Evolutionary conservation across 2,113 vertebrate species (phyloP).

Genomic region (Oreochromis niloticus): DNA sequence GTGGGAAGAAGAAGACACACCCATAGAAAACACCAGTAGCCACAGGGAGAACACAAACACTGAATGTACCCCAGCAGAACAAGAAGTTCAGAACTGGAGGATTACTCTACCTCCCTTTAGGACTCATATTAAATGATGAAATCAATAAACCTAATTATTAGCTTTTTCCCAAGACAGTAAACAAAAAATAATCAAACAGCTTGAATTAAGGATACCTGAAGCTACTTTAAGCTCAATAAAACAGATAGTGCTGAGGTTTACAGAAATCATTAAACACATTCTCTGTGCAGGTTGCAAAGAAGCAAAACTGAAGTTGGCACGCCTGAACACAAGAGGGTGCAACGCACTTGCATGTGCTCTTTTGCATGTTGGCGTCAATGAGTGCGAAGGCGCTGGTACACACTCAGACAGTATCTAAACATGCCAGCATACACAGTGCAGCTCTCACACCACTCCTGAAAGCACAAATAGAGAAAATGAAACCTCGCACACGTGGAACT

Average conservation of each 20-base stretch:
- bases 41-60: neutral
- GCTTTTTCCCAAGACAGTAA: neutral
- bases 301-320: neutral
- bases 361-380: neutral
- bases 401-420: neutral
- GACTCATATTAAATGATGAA: neutral
- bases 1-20: neutral
- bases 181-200: neutral
- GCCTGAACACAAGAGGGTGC: constrained; percentile 34
- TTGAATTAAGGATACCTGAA: neutral
- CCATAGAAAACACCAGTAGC: neutral
- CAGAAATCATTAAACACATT: neutral
- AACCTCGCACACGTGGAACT: neutral
- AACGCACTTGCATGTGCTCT: neutral
- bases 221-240: neutral
- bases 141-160: neutral
- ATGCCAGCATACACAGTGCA: neutral
- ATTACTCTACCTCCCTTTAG: neutral
- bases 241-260: neutral
- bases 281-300: neutral
- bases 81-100: neutral
- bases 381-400: neutral
- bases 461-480: neutral
- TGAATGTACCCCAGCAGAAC: neutral
- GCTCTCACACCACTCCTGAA: neutral